A percentile compares a stretch with the other conserved stretches of the same genome.
Conservation (phyloP, 2,888 invertebrate species). For the Nephrotoma appendiculata region DNA sequence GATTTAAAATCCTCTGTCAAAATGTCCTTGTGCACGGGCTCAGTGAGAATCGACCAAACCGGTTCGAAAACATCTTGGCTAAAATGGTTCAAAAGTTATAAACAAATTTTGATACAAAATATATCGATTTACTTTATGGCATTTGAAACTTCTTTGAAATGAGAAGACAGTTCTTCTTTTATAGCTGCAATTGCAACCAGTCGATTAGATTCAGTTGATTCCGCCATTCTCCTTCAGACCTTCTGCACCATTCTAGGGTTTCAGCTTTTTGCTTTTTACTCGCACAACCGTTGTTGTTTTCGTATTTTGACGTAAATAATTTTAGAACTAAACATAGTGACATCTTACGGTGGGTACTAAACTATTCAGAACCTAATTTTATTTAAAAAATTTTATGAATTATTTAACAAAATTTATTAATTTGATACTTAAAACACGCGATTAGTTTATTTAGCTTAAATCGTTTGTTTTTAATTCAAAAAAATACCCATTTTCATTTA, state of each 20-base stretch:
- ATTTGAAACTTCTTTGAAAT: neutral
- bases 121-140: neutral
- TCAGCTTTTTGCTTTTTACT: neutral
- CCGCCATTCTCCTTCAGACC: neutral
- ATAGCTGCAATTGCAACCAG: neutral
- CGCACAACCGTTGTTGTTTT: too few relatives aligned
- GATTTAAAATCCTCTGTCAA: constrained; percentile 1
- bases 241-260: neutral
- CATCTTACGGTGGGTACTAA: neutral
- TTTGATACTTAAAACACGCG: neutral
- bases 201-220: neutral
- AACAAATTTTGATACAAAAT: too few relatives aligned
- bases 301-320: neutral
- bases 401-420: neutral
- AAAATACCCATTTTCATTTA: neutral
- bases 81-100: neutral
- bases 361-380: neutral
- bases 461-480: neutral
- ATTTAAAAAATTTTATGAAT: neutral
- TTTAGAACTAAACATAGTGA: neutral
- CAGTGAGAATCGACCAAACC: neutral
- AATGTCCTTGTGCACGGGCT: neutral
- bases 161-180: neutral
- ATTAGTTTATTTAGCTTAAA: neutral
- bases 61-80: neutral